Conservation (phyloP, 2,888 invertebrate genomes). For the Microctonus aethiopoides region DNA sequence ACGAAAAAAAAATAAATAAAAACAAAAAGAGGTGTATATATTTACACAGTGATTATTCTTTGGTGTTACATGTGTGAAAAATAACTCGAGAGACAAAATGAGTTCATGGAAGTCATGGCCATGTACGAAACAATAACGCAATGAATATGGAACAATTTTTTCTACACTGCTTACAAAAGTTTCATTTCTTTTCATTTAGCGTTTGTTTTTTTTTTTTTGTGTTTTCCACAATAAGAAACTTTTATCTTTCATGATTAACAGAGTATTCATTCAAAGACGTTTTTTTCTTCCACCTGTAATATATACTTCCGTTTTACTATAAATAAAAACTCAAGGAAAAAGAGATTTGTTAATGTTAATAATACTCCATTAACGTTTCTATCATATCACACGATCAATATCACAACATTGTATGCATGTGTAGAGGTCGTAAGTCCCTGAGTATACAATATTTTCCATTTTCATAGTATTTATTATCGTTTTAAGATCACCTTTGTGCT, state of each 20-base stretch:
- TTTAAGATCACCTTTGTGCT: neutral
- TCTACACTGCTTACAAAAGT: conserved; percentile 22
- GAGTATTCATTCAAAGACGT: conserved; percentile 6
- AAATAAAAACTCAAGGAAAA: conserved; percentile 1
- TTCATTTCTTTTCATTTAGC: conserved; percentile 20
- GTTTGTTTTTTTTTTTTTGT: neutral
- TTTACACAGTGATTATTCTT: neutral
- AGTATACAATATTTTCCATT: neutral
- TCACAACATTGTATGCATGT: neutral
- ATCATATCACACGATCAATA: conserved; percentile 4
- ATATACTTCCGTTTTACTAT: conserved; percentile 11
- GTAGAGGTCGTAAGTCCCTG: neutral
- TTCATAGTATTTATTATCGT: neutral
- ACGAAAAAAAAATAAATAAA: neutral
- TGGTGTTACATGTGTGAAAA: neutral
- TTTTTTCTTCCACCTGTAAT: neutral
- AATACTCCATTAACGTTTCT: neutral
- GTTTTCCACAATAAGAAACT: neutral
- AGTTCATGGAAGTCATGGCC: conserved; percentile 16
- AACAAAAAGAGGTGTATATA: neutral
- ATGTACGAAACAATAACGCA: conserved; percentile 35
- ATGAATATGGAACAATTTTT: conserved; percentile 39
- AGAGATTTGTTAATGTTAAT: conserved; percentile 3
- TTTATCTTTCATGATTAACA: neutral
- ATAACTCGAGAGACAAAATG: neutral